These are phyloP conservation scores for Eurytoma adleriae DNA, from an alignment of 2,888 invertebrate species.

Conservation along the genomic window DNA sequence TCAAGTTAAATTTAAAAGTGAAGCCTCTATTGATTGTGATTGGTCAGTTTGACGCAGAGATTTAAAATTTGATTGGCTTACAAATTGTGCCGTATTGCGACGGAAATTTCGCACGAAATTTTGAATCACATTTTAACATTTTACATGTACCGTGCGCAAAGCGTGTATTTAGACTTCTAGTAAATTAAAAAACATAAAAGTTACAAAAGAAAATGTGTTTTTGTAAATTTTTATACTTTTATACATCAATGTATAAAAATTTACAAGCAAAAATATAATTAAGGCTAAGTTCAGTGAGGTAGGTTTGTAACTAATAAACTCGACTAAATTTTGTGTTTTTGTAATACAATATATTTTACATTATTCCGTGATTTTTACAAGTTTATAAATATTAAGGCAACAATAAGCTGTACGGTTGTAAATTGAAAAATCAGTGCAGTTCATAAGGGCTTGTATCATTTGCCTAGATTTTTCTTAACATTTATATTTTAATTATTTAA, in stretches of 20 bases:
- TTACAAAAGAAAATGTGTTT: neutral
- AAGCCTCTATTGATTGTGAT: too few relatives aligned
- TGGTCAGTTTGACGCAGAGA: too few relatives aligned
- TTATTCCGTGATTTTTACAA: conserved; percentile 58
- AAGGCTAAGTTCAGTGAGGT: conserved; percentile 22
- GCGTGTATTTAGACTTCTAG: too few relatives aligned
- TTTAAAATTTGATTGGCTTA: too few relatives aligned
- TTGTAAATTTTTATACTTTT: neutral
- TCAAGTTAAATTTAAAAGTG: too few relatives aligned
- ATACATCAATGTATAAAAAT: neutral
- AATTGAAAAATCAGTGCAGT: conserved; percentile 51
- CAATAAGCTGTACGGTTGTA: conserved; percentile 56
- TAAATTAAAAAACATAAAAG: too few relatives aligned
- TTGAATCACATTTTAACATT: too few relatives aligned
- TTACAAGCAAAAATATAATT: neutral
- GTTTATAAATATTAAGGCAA: conserved; percentile 60
- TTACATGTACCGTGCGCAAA: too few relatives aligned
- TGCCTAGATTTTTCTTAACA: conserved; percentile 27
- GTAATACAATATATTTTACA: conserved; percentile 57
- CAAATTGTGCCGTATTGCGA: too few relatives aligned
- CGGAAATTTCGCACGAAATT: too few relatives aligned
- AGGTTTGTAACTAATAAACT: conserved; percentile 17
- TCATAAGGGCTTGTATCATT: conserved; percentile 42
- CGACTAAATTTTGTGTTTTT: conserved; percentile 36
- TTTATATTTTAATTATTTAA: conserved; percentile 17